A percentile compares a stretch with the other conserved stretches of the same genome.
Conservation (phyloP, 2,113 vertebrate species). For the Atrichornis clamosus region DNA sequence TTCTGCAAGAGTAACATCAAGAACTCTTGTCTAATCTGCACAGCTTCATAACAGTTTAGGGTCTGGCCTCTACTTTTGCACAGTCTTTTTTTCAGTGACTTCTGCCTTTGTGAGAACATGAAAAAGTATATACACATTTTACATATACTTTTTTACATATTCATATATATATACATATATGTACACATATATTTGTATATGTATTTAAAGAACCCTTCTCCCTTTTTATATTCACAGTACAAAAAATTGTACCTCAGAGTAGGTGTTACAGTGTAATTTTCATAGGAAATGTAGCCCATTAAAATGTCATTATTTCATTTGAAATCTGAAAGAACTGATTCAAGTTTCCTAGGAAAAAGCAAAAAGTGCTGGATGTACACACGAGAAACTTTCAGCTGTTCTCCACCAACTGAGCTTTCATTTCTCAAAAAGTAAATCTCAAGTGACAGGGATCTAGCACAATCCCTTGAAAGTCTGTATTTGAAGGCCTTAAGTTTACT, state of each 20-base stretch:
- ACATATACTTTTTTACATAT: background rate
- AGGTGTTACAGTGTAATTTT: background rate
- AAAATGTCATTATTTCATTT: background rate
- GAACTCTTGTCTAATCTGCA: background rate
- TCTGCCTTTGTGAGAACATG: conserved; percentile 33
- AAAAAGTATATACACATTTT: background rate
- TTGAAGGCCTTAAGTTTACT: background rate
- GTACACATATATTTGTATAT: background rate
- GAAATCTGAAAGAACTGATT: background rate
- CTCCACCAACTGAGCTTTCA: background rate
- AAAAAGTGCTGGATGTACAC: background rate
- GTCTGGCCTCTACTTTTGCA: background rate
- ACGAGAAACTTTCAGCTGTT: background rate
- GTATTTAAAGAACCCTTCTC: background rate
- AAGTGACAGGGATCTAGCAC: background rate
- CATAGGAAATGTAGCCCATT: background rate
- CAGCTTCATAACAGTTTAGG: background rate
- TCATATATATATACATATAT: background rate
- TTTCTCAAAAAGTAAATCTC: background rate
- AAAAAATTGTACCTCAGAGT: background rate
- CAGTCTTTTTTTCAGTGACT: conserved; percentile 31
- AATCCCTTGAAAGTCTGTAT: background rate
- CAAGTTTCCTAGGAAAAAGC: background rate
- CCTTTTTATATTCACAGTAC: background rate
- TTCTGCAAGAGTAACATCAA: conserved; percentile 20